Percentiles rank a stretch among this genome's conserved stretches.
Conservation (phyloP, 2,797 vertebrate genomes). For the Lagorchestes hirsutus region DNA sequence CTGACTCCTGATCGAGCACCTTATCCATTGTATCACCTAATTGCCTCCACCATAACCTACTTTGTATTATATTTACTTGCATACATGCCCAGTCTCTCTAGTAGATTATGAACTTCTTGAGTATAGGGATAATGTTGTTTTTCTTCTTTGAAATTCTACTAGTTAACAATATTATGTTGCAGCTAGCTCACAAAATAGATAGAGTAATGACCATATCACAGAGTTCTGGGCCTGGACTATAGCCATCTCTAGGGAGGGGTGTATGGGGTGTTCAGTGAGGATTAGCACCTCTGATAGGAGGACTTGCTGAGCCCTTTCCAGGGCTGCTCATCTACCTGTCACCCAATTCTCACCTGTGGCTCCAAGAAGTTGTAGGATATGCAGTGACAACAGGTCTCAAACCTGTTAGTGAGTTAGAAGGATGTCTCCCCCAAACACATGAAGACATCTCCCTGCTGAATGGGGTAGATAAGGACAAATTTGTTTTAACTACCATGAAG, state of each 20-base stretch:
- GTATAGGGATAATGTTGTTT: neutral
- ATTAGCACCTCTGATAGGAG: neutral
- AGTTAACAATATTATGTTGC: neutral
- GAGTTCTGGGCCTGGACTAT: neutral
- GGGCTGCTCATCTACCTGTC: neutral
- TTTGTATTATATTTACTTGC: neutral
- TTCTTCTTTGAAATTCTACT: neutral
- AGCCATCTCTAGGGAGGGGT: neutral
- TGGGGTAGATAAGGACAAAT: neutral
- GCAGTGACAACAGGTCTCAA: neutral
- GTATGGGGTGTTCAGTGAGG: neutral
- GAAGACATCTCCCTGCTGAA: neutral
- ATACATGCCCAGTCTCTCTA: neutral
- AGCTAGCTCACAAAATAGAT: fast-evolving
- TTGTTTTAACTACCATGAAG: neutral
- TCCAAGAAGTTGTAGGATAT: neutral
- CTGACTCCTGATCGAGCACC: neutral
- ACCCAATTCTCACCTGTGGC: neutral
- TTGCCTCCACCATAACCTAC: neutral
- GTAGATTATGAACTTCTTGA: neutral
- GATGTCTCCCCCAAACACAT: neutral
- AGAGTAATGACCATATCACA: neutral
- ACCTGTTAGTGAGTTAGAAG: neutral
- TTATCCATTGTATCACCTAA: neutral
- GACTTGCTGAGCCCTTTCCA: neutral